phyloP scores from a whole-genome alignment of 2,888 invertebrate genomes.

The Hydrotaea diabolus region DNA sequence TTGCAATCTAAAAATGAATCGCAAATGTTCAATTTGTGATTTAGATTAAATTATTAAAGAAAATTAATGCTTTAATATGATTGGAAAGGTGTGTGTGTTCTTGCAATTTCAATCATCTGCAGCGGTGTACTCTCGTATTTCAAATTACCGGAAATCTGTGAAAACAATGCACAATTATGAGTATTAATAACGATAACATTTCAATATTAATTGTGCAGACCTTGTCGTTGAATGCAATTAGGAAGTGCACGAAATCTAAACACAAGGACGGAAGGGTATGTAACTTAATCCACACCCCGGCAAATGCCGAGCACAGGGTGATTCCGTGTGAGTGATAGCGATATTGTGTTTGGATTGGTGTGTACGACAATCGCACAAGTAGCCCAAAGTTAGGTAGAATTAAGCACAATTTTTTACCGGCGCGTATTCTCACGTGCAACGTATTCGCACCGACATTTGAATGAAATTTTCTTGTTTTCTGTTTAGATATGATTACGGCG shows the following conservation, averaged over 20 bases:
- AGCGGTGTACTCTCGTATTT: constrained; percentile 2
- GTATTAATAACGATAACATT: constrained; percentile 40
- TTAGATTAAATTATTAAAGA: not conserved
- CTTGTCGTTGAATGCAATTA: not conserved
- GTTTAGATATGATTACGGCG: too few relatives aligned
- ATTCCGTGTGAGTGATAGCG: not conserved
- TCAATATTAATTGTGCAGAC: constrained; percentile 19
- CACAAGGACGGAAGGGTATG: not conserved
- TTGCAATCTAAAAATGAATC: too few relatives aligned
- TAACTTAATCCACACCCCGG: constrained; percentile 3
- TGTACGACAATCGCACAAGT: too few relatives aligned
- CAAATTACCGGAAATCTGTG: constrained; percentile 30
- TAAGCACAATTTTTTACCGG: too few relatives aligned
- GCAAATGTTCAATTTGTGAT: too few relatives aligned
- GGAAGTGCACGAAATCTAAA: constrained; percentile 14
- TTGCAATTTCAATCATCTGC: not conserved
- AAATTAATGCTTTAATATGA: not conserved
- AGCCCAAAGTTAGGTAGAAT: too few relatives aligned
- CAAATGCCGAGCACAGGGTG: not conserved
- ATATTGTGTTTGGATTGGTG: too few relatives aligned
- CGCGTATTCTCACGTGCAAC: too few relatives aligned
- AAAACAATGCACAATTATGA: constrained; percentile 26
- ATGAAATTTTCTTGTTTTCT: too few relatives aligned
- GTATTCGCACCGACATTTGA: too few relatives aligned
- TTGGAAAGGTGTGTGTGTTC: not conserved